Base-by-base conservation (phyloP, 2,113 vertebrate genomes). In the Polypterus bichir region DNA sequence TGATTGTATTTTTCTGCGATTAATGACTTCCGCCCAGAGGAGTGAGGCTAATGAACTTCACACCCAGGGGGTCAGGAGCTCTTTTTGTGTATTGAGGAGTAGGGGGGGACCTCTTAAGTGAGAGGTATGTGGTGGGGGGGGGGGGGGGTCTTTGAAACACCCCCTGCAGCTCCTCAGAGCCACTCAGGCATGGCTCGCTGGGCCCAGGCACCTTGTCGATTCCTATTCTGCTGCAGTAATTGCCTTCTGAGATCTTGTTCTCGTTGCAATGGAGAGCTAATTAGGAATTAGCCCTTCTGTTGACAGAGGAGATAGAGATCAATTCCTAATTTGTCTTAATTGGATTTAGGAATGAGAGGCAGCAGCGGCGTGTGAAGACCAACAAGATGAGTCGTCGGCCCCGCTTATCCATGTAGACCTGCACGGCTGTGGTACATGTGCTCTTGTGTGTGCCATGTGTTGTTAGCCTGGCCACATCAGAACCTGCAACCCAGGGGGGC, bases 321-420 rank as follows among this genome's bases (percentile, higher is more conserved):
- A 55, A 55, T 55, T 55, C 54, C 54, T 55, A 6, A 55, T 55
- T 10, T 55, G 54, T 10, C 54, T 55, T 55, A 27, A 55, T 55
- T 55, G 54, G 44, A 55, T 27, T 55, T 27, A 5, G 54, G 54
- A 27, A 55, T 6, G 54, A 55, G 10, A 27, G 5, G 54, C 5
- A 11, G 4, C 10, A 55, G 6, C 44, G 54, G 6, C 54, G 10
- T 55, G 27, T 27, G 27, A 27, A 27, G 27, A 27, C 27, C 27
- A 27, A 27, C 27, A 27, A 27, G 27, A 27, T 27, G 27, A 27
- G 27, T 27, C 27, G 27, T 27, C 27, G 27, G 27, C 27, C 27
- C 27, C 27, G 1, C 27, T 27, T 27, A 27, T 27, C 27, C 27
- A 27, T 27, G 27, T 27, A 27, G 27, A 27, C 27, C 27, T 27